Conservation (phyloP, 1,140 invertebrate genomes). For the Brachionus koreanus region DNA sequence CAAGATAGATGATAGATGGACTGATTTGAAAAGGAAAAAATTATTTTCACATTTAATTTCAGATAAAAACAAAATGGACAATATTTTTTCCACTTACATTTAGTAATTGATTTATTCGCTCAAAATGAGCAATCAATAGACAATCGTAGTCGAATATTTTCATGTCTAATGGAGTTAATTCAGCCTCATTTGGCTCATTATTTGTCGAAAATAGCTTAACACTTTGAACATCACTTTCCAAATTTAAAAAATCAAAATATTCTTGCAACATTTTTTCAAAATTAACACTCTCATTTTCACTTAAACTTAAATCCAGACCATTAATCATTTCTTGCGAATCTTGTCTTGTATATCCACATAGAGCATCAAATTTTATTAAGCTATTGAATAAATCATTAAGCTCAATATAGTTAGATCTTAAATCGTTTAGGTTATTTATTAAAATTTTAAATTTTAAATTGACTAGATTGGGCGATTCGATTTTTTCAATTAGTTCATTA, state of each 20-base stretch:
- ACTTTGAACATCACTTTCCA: neutral
- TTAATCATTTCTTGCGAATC: neutral
- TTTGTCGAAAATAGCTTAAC: neutral
- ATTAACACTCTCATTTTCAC: neutral
- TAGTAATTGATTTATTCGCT: neutral
- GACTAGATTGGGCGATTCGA: neutral
- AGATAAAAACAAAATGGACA: neutral
- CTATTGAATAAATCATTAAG: neutral
- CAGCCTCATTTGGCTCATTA: neutral
- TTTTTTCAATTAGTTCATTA: neutral
- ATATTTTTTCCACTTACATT: neutral
- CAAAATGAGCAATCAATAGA: neutral
- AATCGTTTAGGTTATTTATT: neutral
- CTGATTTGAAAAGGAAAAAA: no score
- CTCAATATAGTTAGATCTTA: constrained; percentile 9
- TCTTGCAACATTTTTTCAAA: constrained; percentile 3
- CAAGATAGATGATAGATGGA: no score
- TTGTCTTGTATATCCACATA: neutral
- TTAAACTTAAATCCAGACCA: neutral
- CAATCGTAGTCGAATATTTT: neutral
- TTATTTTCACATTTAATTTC: no score
- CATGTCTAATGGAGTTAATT: neutral
- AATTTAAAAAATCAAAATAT: constrained; percentile 36
- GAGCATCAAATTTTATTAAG: neutral
- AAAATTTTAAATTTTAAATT: neutral